phyloP scores from a whole-genome alignment of 2,888 invertebrate species.

The Noctua fimbriata region DNA sequence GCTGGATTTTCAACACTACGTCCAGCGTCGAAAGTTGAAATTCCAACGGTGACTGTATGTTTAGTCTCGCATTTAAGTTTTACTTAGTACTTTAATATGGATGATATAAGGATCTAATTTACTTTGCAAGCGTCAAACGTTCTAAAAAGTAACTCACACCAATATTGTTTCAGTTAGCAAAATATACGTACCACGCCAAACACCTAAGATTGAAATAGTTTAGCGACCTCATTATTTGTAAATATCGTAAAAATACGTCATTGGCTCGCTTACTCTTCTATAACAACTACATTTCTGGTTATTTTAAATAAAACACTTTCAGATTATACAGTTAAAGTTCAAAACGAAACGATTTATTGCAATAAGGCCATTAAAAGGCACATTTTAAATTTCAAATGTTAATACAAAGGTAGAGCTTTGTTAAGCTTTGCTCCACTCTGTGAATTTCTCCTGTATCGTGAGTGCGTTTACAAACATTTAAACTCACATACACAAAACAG shows the following conservation, averaged over 20 bases:
- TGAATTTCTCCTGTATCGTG: background rate
- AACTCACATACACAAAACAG: no score
- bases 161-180: background rate
- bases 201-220: slow-evolving; percentile 47
- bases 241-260: slow-evolving; percentile 57
- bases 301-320: background rate
- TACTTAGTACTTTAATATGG: background rate
- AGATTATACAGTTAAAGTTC: background rate
- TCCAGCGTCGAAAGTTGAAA: background rate
- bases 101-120: background rate
- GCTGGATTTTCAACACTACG: background rate
- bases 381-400: background rate
- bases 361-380: background rate
- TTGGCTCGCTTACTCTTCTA: background rate
- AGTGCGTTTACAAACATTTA: background rate
- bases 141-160: background rate
- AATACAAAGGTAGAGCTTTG: background rate
- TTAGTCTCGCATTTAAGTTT: background rate
- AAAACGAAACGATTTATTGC: background rate
- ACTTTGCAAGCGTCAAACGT: background rate
- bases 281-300: background rate
- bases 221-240: slow-evolving; percentile 56
- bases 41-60: background rate
- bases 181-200: background rate
- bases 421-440: background rate